phyloP scores from a whole-genome alignment of 1,140 invertebrate species.

The Neuroterus valhalla region DNA sequence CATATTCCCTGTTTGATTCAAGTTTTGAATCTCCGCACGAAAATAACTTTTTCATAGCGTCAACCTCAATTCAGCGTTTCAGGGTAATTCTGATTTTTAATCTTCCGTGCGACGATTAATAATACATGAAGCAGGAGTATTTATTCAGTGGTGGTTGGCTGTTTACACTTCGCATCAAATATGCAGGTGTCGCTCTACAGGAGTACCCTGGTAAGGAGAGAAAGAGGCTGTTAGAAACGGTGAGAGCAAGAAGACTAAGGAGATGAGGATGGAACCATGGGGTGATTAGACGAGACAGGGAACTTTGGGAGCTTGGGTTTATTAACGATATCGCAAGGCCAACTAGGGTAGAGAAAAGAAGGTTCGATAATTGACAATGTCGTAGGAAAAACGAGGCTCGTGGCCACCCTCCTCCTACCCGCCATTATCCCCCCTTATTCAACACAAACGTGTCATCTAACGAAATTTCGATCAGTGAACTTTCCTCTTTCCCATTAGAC shows the following conservation, averaged over 20 bases:
- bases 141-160: slow-evolving; percentile 66
- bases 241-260: slow-evolving; percentile 47
- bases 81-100: slow-evolving; percentile 59
- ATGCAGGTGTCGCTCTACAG: slow-evolving; percentile 68
- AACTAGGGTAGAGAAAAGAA: slow-evolving; percentile 63
- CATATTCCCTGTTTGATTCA: too few relatives aligned
- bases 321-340: slow-evolving; percentile 73
- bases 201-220: slow-evolving; percentile 43
- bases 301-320: slow-evolving; percentile 67
- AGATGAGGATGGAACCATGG: slow-evolving; percentile 54
- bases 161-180: slow-evolving; percentile 71
- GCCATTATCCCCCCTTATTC: slow-evolving; percentile 53
- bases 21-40: too few relatives aligned
- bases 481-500: slow-evolving; percentile 30
- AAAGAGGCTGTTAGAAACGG: slow-evolving; percentile 41
- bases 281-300: slow-evolving; percentile 71
- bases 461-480: slow-evolving; percentile 52
- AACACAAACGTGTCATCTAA: slow-evolving; percentile 50
- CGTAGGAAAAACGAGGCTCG: slow-evolving; percentile 54
- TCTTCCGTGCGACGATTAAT: slow-evolving; percentile 62
- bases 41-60: slow-evolving; percentile 21
- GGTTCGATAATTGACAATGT: slow-evolving; percentile 68
- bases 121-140: slow-evolving; percentile 67
- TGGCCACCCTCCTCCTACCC: slow-evolving; percentile 44
- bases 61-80: slow-evolving; percentile 41